Evolutionary conservation across 2,113 vertebrate genomes (phyloP).

Genomic region (Albula glossodonta): DNA sequence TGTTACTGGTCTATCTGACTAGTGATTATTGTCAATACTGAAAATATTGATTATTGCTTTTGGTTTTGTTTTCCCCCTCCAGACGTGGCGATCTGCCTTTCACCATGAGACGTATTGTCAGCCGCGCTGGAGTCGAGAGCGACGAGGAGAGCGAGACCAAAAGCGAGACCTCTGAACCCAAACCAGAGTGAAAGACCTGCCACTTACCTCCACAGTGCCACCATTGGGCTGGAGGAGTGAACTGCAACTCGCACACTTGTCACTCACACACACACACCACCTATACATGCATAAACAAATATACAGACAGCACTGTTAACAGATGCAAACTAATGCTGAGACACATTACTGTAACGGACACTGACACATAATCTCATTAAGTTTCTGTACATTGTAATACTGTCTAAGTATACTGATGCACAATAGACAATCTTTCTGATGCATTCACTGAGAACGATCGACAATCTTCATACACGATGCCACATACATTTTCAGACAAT

Average conservation of each 20-base stretch:
- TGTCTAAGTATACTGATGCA: conserved; percentile 7
- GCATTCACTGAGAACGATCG: not conserved
- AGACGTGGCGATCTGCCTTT: conserved; percentile 65
- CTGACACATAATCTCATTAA: not conserved
- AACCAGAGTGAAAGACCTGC: conserved; percentile 53
- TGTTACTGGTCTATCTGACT: too few relatives aligned
- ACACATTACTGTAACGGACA: conserved; percentile 14
- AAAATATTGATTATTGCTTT: not conserved
- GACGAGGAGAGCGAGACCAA: conserved; percentile 62
- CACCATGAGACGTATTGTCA: conserved; percentile 43
- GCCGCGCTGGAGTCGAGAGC: conserved; percentile 60
- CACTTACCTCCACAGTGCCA: not conserved
- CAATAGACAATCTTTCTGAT: conserved; percentile 12
- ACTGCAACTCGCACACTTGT: not conserved
- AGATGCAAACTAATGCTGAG: not conserved
- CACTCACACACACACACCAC: not conserved
- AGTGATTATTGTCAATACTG: not conserved
- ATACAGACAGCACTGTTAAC: not conserved
- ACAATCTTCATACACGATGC: not conserved
- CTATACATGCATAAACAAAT: not conserved
- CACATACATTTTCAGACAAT: not conserved
- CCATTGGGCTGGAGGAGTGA: conserved; percentile 4
- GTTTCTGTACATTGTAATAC: conserved; percentile 8
- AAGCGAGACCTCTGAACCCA: conserved; percentile 46
- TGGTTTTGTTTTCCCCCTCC: not conserved